phyloP scores from a whole-genome alignment of 2,797 vertebrate genomes.

The Phoebastria nigripes region DNA sequence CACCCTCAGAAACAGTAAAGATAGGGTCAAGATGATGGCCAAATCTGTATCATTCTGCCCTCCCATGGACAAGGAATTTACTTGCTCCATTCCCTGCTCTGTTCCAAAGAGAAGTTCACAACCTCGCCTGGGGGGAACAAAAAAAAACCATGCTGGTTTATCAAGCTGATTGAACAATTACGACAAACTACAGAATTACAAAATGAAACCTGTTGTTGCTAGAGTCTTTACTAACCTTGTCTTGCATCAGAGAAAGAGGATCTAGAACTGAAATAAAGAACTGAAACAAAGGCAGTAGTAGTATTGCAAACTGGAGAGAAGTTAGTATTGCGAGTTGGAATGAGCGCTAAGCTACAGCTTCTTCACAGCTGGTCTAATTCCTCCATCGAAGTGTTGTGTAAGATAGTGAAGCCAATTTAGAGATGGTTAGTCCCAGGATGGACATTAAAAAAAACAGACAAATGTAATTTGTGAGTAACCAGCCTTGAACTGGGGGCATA shows the following conservation, averaged over 20 bases:
- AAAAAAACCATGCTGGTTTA: neutral
- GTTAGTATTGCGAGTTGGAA: neutral
- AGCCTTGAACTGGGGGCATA: neutral
- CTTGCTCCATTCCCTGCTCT: neutral
- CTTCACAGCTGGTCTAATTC: neutral
- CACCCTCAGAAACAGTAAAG: neutral
- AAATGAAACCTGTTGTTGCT: neutral
- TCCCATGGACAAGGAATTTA: neutral
- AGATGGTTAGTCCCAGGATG: neutral
- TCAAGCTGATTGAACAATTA: neutral
- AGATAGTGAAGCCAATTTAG: neutral
- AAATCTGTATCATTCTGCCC: neutral
- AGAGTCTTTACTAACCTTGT: neutral
- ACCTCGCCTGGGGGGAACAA: rapidly evolving
- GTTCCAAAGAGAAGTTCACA: neutral
- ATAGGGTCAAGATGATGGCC: neutral
- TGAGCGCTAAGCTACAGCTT: neutral
- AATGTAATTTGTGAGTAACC: neutral
- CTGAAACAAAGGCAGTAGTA: neutral
- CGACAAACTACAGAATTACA: neutral
- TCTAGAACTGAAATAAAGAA: conserved; percentile 38
- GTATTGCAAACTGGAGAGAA: neutral
- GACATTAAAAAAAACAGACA: neutral
- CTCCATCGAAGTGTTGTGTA: neutral
- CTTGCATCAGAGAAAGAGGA: neutral